Evolutionary conservation across 2,113 vertebrate species (phyloP).

Genomic region (Xiphophorus hellerii): DNA sequence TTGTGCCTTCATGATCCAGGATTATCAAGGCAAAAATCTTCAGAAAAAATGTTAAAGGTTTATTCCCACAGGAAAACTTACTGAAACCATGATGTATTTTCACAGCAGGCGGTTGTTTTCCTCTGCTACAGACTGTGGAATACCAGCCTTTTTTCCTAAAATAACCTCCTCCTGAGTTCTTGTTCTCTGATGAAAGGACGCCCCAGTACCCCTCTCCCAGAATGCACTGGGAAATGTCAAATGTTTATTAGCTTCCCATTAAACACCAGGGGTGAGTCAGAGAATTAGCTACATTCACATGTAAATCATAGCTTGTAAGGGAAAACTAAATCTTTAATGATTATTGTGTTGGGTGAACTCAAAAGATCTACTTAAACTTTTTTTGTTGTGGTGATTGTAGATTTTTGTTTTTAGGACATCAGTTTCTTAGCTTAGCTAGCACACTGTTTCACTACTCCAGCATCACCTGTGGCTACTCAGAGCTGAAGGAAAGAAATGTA

Average conservation of each 20-base stretch:
- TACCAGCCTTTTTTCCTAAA: constrained; percentile 16
- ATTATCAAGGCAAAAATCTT: neutral
- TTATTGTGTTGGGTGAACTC: neutral
- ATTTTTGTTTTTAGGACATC: constrained; percentile 8
- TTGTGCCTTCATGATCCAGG: neutral
- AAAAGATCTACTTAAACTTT: constrained; percentile 1
- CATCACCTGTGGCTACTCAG: constrained; percentile 74
- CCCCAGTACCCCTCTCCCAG: constrained; percentile 22
- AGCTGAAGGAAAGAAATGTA: constrained; percentile 57
- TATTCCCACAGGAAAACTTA: neutral
- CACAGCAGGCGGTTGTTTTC: constrained; percentile 7
- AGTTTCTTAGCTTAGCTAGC: constrained; percentile 26
- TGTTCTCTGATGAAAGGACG: constrained; percentile 46
- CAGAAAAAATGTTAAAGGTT: neutral
- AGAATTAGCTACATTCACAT: constrained; percentile 22
- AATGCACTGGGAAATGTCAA: constrained; percentile 37
- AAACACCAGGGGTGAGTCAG: constrained; percentile 41
- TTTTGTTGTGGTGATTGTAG: neutral
- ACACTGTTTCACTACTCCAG: constrained; percentile 45
- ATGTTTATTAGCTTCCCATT: constrained; percentile 44
- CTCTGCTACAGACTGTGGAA: constrained; percentile 5
- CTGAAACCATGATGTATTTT: neutral
- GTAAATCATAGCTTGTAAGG: constrained; percentile 9
- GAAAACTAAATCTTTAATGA: neutral
- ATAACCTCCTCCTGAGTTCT: constrained; percentile 39